Evolutionary conservation across 1,140 invertebrate species (phyloP).

Genomic region (Pseudachorutes palmiensis): DNA sequence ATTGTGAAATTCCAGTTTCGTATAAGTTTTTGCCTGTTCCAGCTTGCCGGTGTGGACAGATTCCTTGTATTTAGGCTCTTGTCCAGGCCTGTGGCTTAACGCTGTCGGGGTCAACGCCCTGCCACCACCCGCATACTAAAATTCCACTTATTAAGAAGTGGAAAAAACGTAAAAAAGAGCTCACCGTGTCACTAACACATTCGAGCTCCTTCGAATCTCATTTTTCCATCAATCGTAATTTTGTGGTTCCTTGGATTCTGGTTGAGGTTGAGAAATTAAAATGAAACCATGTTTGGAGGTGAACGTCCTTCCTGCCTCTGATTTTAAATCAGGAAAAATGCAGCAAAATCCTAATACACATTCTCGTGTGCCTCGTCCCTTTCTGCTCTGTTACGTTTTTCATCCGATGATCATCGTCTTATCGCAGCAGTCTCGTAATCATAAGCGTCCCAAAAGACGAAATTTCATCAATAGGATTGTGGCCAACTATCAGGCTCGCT

Average conservation of each 20-base stretch:
- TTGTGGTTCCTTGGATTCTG: neutral
- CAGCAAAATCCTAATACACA: neutral
- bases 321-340: neutral
- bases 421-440: neutral
- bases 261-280: neutral
- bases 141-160: no score
- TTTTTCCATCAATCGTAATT: neutral
- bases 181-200: neutral
- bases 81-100: no score
- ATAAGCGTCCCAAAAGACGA: neutral
- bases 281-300: neutral
- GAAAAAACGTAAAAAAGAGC: neutral
- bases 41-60: no score
- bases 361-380: neutral
- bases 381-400: neutral
- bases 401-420: neutral
- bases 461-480: neutral
- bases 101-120: no score
- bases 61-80: no score
- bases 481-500: neutral
- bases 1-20: no score
- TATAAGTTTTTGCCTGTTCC: no score
- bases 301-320: neutral
- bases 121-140: no score
- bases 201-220: neutral